Evolutionary conservation across 2,888 invertebrate species (phyloP).

Genomic region (Eugnorisma glareosa): DNA sequence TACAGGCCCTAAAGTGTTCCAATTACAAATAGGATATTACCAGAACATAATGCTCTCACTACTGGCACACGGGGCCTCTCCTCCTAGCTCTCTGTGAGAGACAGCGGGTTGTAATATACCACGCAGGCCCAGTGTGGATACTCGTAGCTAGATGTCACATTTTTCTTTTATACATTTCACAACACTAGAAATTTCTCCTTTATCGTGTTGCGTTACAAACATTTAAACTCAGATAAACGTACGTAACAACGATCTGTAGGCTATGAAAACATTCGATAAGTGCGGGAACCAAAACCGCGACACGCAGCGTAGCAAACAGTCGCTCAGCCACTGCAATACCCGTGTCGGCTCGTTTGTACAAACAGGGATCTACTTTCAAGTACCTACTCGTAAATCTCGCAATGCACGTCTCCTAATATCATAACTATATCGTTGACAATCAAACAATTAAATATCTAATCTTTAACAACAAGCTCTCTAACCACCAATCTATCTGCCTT

Average conservation of each 20-base stretch:
- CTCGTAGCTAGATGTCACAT: too few species aligned
- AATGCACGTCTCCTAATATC: not conserved
- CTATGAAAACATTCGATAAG: not conserved
- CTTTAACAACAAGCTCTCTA: conserved; percentile 13
- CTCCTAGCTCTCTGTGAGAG: too few species aligned
- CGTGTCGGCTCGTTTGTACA: not conserved
- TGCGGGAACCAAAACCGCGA: not conserved
- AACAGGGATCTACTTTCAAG: not conserved
- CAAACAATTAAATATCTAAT: conserved; percentile 35
- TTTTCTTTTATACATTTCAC: too few species aligned
- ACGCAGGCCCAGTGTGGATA: too few species aligned
- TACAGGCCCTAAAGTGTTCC: too few species aligned
- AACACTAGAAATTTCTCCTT: not conserved
- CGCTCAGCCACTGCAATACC: too few species aligned
- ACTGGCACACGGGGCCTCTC: too few species aligned
- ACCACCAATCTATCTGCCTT: conserved; percentile 44
- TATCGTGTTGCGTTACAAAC: not conserved
- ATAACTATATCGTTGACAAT: conserved; percentile 27
- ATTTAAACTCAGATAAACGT: not conserved
- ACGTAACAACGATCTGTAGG: not conserved
- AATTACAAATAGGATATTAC: too few species aligned
- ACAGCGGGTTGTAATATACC: too few species aligned
- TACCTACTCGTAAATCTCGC: not conserved
- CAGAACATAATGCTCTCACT: too few species aligned
- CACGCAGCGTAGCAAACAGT: not conserved